Evolutionary conservation across 2,888 invertebrate genomes (phyloP).

Genomic region (Ornithoptera priamus): DNA sequence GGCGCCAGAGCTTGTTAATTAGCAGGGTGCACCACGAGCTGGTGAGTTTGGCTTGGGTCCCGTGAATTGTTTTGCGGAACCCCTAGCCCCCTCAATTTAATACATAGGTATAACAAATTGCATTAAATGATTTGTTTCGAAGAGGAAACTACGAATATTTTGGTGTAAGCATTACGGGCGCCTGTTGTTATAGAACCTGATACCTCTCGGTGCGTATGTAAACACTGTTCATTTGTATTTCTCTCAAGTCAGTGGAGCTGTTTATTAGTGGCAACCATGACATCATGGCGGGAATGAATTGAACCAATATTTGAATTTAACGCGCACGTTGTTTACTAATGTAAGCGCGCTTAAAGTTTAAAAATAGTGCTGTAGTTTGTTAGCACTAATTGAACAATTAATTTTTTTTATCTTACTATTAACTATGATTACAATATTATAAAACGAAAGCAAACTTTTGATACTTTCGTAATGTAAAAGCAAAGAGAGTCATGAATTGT

Average conservation of each 20-base stretch:
- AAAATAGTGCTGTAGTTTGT: background rate
- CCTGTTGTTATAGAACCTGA: slow-evolving; percentile 8
- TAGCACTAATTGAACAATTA: background rate
- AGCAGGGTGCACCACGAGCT: no score
- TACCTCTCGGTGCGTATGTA: slow-evolving; percentile 5
- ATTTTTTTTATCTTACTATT: background rate
- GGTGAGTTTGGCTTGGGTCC: no score
- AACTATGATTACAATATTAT: background rate
- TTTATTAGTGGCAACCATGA: slow-evolving; percentile 8
- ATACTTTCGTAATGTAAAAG: background rate
- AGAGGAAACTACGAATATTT: background rate
- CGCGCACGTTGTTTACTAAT: background rate
- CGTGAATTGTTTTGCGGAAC: no score
- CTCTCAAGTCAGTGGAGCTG: slow-evolving; percentile 2
- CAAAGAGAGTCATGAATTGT: background rate
- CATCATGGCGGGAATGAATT: slow-evolving; percentile 1
- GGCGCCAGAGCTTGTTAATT: no score
- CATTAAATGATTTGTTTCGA: slow-evolving; percentile 2
- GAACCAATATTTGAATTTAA: slow-evolving; percentile 3
- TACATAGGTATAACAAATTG: background rate
- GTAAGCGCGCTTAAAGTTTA: background rate
- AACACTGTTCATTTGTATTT: slow-evolving; percentile 4
- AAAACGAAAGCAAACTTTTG: background rate
- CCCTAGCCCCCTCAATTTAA: no score
- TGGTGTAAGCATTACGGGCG: background rate